Conservation (phyloP, 2,888 invertebrate genomes). For the Aphelenchoides bicaudatus region DNA sequence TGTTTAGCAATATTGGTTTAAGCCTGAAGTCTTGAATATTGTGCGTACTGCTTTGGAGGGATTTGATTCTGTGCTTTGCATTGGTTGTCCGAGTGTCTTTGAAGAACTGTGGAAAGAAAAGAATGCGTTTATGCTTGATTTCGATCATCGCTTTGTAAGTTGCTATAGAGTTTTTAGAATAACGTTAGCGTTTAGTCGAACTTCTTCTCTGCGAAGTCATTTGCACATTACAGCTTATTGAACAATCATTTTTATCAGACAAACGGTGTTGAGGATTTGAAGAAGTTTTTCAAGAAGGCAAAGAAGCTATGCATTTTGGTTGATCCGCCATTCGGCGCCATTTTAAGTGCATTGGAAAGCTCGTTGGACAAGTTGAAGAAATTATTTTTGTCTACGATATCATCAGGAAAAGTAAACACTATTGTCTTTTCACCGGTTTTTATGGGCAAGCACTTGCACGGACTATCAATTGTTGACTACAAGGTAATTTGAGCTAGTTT, state of each 20-base stretch:
- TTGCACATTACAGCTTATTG: slow-evolving; percentile 9
- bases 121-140: slow-evolving; percentile 11
- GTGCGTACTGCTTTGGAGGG: not conserved
- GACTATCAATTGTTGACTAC: slow-evolving; percentile 8
- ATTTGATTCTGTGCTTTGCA: slow-evolving; percentile 11
- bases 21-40: not conserved
- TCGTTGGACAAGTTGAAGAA: slow-evolving; percentile 1
- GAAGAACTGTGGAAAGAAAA: slow-evolving; percentile 1
- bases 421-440: slow-evolving; percentile 7
- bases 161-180: not conserved
- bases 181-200: slow-evolving; percentile 15
- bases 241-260: slow-evolving; percentile 3
- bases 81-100: slow-evolving; percentile 14
- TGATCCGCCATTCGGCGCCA: slow-evolving; percentile 17
- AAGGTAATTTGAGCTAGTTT: not conserved
- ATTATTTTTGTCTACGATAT: not conserved
- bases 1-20: slow-evolving; percentile 19
- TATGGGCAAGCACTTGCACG: slow-evolving; percentile 9
- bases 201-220: slow-evolving; percentile 6
- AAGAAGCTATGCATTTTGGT: not conserved
- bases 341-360: not conserved
- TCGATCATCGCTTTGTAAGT: slow-evolving; percentile 16
- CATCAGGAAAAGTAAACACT: not conserved
- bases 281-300: not conserved
- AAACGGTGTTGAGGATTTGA: not conserved